Percentiles rank a stretch among this genome's conserved stretches.
Evolutionary conservation across 2,113 vertebrate species (phyloP).

Genomic region (Pelusios castaneus): DNA sequence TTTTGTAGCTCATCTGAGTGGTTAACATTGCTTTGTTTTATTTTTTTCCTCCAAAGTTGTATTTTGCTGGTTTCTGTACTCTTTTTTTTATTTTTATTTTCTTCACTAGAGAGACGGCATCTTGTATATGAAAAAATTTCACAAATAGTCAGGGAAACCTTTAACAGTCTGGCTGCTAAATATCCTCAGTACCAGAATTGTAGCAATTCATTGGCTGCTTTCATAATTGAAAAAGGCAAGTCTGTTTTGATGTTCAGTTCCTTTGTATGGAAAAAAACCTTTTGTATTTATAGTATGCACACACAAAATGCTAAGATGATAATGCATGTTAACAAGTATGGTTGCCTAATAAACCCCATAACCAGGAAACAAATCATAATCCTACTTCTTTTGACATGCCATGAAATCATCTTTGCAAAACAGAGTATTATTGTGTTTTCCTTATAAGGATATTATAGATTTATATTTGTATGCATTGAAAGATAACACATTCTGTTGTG

Average conservation of each 20-base stretch:
- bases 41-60: fast-evolving
- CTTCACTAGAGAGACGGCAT: constrained; percentile 78
- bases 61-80: background rate
- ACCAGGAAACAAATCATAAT: background rate
- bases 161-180: constrained; percentile 77
- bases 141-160: constrained; percentile 77
- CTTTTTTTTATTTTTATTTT: background rate
- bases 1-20: background rate
- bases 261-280: background rate
- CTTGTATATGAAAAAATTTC: constrained; percentile 77
- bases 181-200: constrained; percentile 82
- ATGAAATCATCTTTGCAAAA: background rate
- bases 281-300: no score
- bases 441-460: background rate
- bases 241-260: background rate
- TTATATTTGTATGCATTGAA: background rate
- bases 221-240: constrained; percentile 89
- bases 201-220: constrained; percentile 88
- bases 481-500: background rate
- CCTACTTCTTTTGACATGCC: background rate
- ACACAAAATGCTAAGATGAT: background rate
- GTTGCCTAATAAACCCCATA: background rate
- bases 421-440: background rate
- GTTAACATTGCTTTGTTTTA: fast-evolving
- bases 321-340: background rate